Base-by-base conservation (phyloP, 2,888 invertebrate species). In the Periphyllus acericola region DNA sequence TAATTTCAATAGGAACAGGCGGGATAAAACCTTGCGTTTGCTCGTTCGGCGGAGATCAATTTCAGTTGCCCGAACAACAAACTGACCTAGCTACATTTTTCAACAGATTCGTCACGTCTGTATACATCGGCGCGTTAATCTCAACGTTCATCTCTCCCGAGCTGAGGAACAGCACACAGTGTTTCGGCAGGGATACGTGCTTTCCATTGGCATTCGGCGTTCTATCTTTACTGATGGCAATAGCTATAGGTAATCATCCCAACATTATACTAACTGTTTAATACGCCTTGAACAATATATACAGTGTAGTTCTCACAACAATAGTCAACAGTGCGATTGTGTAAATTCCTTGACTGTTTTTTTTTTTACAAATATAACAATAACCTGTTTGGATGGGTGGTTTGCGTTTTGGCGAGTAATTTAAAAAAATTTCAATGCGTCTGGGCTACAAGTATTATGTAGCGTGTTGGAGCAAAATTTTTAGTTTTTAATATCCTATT, bases 11-110 rank as follows among this genome's bases (percentile, higher is more conserved):
- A 3, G 96, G 96, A 6, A 95, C 96, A 0, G 96, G 96, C 0
- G 96, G 96, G 4, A 96, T 96, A 89, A 96, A 96, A 90, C 96
- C 96, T 0, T 96, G 96, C 91, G 96, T 96, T 0, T 93, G 95
- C 0, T 94, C 96, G 0, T 96, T 96, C 91, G 96, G 96, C 5
- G 96, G 96, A 0, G 96, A 96, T 91, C 96, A 96, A 91, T 95
- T 96, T 90, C 91, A 92, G 29, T 90, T 94, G 75, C 94, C 94
- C 0, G 92, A 93, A 80, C 94, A 96, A 92, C 93, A 94, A n/a
- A 93, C 93, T 89, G 94, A 95, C 90, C 92, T 95, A 68, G 93
- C 94, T 0, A 92, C 93, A 46, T 96, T 95, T 92, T 96, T 96
- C 91, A 96, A 95, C 34, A 92, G 96, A 4, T 94, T 96, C 90